Base-by-base conservation (phyloP, 2,113 vertebrate genomes). In the Tor tambroides region DNA sequence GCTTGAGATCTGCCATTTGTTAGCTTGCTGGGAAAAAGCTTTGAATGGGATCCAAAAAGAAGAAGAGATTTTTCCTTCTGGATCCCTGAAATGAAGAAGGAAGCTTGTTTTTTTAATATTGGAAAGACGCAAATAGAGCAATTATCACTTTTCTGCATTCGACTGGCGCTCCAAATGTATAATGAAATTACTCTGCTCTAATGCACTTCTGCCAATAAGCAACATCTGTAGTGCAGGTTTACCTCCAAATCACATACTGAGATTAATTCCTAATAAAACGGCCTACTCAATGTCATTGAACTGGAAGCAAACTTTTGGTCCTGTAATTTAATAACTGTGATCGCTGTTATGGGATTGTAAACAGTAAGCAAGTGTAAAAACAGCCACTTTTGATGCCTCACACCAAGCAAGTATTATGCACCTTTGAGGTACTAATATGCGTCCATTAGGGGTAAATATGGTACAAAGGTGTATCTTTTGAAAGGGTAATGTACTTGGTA, bases 1-100 rank as follows among this genome's bases (percentile, higher is more conserved):
- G 65, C 81, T 80, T 69, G 76, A 82, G 77, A 65, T 87, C 78
- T 89, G 59, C 78, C 61, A 38, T 87, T 81, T 87, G 86, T 89
- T 59, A 85, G 84, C 83, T 80, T 63, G 86, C 69, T 80, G 63
- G 82, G 67, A 63, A 54, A 54, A 69, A 78, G 59, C 74, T 67
- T 41, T 85, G 88, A 86, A 72, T 41, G 2, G 30, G 75, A 63
- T 89, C 88, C 88, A 86, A 61, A 61, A 61, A 49, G 82, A 43
- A 67, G 69, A 79, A 71, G 63, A 71, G 82, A 74, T 59, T 61
- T 23, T 81, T 30, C 76, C 49, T 30, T 82, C 61, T 46, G 80
- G 80, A 69, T 21, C 49, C 17, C 65, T 83, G 21, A 15, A 38
- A 84, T 69, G 67, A 14, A 51, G n/a, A 26, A 26, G 17, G 65